Percentiles rank a stretch among this genome's conserved stretches.
These are phyloP conservation scores for Cebus imitator DNA, from an alignment of 2,113 vertebrate genomes.

Conservation along the genomic window DNA sequence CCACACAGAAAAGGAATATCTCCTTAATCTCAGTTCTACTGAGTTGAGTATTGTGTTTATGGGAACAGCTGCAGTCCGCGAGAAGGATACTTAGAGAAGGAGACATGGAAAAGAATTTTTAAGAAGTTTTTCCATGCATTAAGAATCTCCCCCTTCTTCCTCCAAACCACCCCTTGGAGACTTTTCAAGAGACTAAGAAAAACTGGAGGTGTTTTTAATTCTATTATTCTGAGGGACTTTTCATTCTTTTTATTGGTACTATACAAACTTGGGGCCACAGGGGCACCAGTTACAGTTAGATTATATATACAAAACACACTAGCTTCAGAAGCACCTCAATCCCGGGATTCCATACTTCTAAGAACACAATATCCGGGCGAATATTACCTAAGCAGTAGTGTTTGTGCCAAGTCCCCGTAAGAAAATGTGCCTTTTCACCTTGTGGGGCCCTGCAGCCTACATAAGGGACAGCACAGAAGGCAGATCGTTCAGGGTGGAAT, in stretches of 20 bases:
- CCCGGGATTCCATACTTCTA: not conserved
- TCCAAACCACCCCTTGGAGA: not conserved
- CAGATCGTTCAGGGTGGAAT: fast-evolving
- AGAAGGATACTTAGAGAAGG: not conserved
- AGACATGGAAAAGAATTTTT: not conserved
- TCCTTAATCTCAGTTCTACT: not conserved
- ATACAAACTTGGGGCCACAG: not conserved
- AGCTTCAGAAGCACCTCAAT: not conserved
- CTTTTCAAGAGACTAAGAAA: slow-evolving; percentile 15
- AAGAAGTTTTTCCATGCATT: not conserved
- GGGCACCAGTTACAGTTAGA: not conserved
- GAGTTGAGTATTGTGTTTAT: not conserved
- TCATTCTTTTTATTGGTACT: not conserved
- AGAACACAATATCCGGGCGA: not conserved
- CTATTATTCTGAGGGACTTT: not conserved
- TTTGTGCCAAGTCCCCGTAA: not conserved
- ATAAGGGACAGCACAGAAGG: not conserved
- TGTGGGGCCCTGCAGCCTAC: not conserved
- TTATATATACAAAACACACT: not conserved
- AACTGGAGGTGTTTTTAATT: not conserved
- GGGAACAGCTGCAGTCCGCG: not conserved
- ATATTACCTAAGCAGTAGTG: not conserved
- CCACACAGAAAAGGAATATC: not conserved
- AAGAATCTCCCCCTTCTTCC: not conserved
- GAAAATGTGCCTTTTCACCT: not conserved